Conservation (phyloP, 1,140 invertebrate genomes). For the Drosophila jambulina region DNA sequence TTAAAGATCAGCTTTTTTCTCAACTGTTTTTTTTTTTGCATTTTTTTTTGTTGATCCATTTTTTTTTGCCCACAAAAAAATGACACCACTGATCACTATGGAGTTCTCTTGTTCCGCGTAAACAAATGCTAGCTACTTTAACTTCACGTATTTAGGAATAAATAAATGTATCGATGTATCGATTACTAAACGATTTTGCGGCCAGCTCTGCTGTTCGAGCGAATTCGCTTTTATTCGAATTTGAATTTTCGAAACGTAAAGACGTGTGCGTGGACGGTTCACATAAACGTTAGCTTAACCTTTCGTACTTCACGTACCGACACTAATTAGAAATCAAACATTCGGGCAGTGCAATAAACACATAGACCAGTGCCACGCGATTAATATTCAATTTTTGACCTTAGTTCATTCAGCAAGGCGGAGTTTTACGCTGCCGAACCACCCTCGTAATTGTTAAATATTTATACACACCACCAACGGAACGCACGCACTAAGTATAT, state of each 20-base stretch:
- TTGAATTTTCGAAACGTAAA: constrained; percentile 7
- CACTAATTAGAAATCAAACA: constrained; percentile 7
- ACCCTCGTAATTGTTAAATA: constrained; percentile 56
- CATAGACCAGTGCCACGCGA: not conserved
- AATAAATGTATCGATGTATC: too few relatives aligned
- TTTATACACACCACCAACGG: constrained; percentile 61
- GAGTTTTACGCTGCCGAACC: constrained; percentile 3
- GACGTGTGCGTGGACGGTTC: constrained; percentile 2
- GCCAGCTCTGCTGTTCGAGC: too few relatives aligned
- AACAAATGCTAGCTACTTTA: too few relatives aligned
- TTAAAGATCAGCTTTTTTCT: too few relatives aligned
- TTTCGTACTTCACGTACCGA: constrained; percentile 12
- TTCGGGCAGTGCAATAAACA: constrained; percentile 12
- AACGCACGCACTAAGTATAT: constrained; percentile 19
- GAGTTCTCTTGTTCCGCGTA: too few relatives aligned
- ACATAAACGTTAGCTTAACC: constrained; percentile 1
- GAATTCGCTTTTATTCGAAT: constrained; percentile 2
- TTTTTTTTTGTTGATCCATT: too few relatives aligned
- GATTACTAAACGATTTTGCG: too few relatives aligned
- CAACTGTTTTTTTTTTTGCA: too few relatives aligned
- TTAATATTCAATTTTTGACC: not conserved
- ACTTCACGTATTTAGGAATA: too few relatives aligned
- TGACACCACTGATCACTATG: too few relatives aligned
- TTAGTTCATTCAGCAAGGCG: not conserved
- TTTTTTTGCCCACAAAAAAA: too few relatives aligned